Conservation (phyloP, 1,140 invertebrate species). For the Drosophila kohkoa region DNA sequence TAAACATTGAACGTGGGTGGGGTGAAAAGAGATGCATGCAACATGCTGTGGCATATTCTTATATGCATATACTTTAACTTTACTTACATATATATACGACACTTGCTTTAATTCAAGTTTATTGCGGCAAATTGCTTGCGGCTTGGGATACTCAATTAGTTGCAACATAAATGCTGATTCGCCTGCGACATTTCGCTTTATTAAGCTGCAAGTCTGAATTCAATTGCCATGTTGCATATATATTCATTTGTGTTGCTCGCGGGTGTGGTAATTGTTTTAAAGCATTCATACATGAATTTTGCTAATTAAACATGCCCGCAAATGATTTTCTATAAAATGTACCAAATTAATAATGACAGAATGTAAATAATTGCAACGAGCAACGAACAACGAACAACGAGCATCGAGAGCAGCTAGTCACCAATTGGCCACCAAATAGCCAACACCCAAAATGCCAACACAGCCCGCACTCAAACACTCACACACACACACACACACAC, state of each 20-base stretch:
- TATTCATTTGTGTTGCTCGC: slow-evolving; percentile 2
- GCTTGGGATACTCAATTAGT: slow-evolving; percentile 33
- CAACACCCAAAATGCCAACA: slow-evolving; percentile 10
- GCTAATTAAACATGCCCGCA: slow-evolving; percentile 74
- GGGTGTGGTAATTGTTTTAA: slow-evolving; percentile 71
- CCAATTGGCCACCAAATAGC: slow-evolving; percentile 37
- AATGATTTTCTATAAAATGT: slow-evolving; percentile 62
- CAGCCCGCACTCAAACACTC: slow-evolving; percentile 1
- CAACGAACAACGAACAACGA: slow-evolving; percentile 31
- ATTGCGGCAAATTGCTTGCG: slow-evolving; percentile 45
- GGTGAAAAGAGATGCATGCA: slow-evolving; percentile 10
- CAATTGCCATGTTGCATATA: slow-evolving; percentile 8
- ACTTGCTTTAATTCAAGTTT: slow-evolving; percentile 69
- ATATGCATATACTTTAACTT: neutral
- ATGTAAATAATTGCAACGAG: slow-evolving; percentile 68
- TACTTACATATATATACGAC: slow-evolving; percentile 22
- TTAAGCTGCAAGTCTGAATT: slow-evolving; percentile 45
- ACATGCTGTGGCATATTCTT: neutral
- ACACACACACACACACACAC: neutral
- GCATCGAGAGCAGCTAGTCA: no score
- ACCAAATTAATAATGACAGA: slow-evolving; percentile 67
- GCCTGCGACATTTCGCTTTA: slow-evolving; percentile 33
- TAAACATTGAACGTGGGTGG: slow-evolving; percentile 32
- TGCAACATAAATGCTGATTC: neutral
- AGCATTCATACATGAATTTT: slow-evolving; percentile 74